These are phyloP conservation scores for Hydrotaea cyrtoneurina DNA, from an alignment of 2,888 invertebrate species.

Conservation along the genomic window DNA sequence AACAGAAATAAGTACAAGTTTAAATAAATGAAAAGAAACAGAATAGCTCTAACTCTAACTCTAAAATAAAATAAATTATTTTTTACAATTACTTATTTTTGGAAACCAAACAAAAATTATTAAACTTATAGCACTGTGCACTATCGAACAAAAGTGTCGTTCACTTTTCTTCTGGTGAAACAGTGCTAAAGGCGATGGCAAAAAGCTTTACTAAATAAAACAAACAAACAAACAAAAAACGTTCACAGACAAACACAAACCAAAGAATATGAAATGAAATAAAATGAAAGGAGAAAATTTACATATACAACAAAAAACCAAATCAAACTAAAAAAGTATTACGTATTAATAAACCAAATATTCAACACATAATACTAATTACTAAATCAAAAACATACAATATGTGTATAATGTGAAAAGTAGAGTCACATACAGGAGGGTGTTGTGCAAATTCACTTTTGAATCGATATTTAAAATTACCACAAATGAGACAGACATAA, in stretches of 20 bases:
- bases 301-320: not conserved
- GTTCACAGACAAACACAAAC: conserved; percentile 17
- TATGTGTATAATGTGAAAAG: too few relatives aligned
- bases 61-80: conserved; percentile 22
- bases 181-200: conserved; percentile 64
- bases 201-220: conserved; percentile 68
- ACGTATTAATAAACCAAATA: not conserved
- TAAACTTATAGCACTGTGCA: conserved; percentile 30
- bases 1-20: conserved; percentile 19
- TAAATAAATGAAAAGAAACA: not conserved
- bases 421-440: too few relatives aligned
- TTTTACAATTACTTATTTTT: conserved; percentile 40
- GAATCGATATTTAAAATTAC: too few relatives aligned
- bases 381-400: not conserved
- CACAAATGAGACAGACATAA: too few relatives aligned
- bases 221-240: conserved; percentile 5
- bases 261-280: conserved; percentile 7
- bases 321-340: not conserved
- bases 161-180: not conserved
- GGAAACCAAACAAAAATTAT: conserved; percentile 21
- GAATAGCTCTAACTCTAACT: conserved; percentile 26
- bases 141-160: not conserved
- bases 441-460: too few relatives aligned
- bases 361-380: not conserved
- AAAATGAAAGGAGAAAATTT: conserved; percentile 1